Evolutionary conservation across 2,888 invertebrate genomes (phyloP).

Genomic region (Euzetes globulus): DNA sequence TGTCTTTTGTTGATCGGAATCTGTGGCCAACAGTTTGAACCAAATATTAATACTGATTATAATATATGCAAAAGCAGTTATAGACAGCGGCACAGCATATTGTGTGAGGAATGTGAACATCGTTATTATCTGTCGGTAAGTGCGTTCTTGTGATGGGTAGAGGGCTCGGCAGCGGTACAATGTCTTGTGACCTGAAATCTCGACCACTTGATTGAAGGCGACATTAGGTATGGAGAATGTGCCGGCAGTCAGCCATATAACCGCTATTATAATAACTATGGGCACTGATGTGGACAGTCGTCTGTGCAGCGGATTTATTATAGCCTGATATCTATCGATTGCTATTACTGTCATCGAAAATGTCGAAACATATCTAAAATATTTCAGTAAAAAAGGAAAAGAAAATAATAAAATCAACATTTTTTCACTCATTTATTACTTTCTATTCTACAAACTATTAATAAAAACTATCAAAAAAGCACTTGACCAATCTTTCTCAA

Average conservation of each 20-base stretch:
- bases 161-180: slow-evolving; percentile 33
- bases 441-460: too few relatives aligned
- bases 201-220: slow-evolving; percentile 32
- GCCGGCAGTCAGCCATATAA: slow-evolving; percentile 38
- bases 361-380: slow-evolving; percentile 33
- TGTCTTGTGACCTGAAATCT: slow-evolving; percentile 9
- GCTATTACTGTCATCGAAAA: slow-evolving; percentile 34
- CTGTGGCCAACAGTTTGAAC: slow-evolving; percentile 47
- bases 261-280: slow-evolving; percentile 2
- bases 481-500: too few relatives aligned
- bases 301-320: slow-evolving; percentile 29
- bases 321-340: slow-evolving; percentile 33
- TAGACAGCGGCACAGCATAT: slow-evolving; percentile 48
- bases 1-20: slow-evolving; percentile 47
- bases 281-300: slow-evolving; percentile 29
- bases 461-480: too few relatives aligned
- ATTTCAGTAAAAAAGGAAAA: not conserved
- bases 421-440: not conserved
- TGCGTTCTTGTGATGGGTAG: slow-evolving; percentile 34
- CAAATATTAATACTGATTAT: slow-evolving; percentile 46
- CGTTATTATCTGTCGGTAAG: slow-evolving; percentile 34
- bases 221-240: slow-evolving; percentile 37
- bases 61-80: slow-evolving; percentile 49
- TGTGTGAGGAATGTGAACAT: slow-evolving; percentile 47
- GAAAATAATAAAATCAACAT: not conserved